Evolutionary conservation across 2,888 invertebrate species (phyloP), one percentile per base, ranked within the genome.

Genomic region (Agapostemon virescens): DNA sequence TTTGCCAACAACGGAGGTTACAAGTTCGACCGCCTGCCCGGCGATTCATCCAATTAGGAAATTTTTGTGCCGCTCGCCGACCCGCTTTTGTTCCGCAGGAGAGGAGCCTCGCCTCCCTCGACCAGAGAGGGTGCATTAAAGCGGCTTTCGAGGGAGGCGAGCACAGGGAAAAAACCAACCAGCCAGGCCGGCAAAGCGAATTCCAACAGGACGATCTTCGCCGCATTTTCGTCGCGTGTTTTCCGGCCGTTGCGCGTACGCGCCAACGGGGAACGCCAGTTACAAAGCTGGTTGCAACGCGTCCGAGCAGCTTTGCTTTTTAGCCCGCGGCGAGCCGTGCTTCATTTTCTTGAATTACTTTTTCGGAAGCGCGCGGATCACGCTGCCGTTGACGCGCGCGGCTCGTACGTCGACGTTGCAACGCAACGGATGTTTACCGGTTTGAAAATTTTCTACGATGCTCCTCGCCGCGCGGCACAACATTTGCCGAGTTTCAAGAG

Each of bases 41-140:
- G 84, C 85, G 71, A 82, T 77, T 85, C 81, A 71, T 85, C 85
- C 82, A 85, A 85, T 85, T 85, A 85, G 76, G 80, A 82, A 73
- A 85, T 82, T 86, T 77, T 74, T 77, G 17, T 63, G 45, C 11
- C 30, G 68, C 68, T 38, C 52, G 17, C 13, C 68, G 72, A 70
- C 38, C 81, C 68, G 45, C 30, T 83, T 85, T 83, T 72, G 52
- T 17, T 26, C n/a, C 52, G 33, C 55, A 33, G 45, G 38, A 23
- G 26, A 45, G 30, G 15, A 33, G 61, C 9, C 9, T 33, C 20
- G 17, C 69, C 42, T 20, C 42, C 23, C 45, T 30, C 69, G 33
- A 33, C 13, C 52, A 6, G 52, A 67, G 52, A 15, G 52, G 75
- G 38, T 58, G 70, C 70, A 70, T 79, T 79, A 84, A 77, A 82